phyloP scores from a whole-genome alignment of 2,888 invertebrate species.

The Blera fallax region DNA sequence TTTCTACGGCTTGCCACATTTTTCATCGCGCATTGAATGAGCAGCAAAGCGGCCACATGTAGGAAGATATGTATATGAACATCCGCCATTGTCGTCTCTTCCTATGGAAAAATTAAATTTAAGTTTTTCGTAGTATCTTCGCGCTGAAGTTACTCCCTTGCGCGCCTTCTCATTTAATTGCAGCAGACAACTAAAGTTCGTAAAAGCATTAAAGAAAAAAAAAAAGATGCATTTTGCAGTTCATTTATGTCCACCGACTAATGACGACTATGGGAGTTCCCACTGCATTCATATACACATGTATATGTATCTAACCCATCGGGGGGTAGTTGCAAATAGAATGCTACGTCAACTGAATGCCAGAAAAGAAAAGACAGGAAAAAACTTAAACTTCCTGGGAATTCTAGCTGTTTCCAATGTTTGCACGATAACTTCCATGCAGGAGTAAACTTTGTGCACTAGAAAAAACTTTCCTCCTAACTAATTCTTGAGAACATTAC shows the following conservation, averaged over 20 bases:
- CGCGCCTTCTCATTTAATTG: constrained; percentile 23
- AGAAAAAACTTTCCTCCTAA: constrained; percentile 41
- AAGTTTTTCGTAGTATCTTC: not conserved
- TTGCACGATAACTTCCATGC: constrained; percentile 46
- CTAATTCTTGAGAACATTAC: constrained; percentile 45
- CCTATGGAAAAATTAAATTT: constrained; percentile 18
- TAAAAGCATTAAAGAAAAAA: not conserved
- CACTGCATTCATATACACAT: not conserved
- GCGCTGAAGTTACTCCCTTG: not conserved
- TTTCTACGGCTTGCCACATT: constrained; percentile 22
- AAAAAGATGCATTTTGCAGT: constrained; percentile 25
- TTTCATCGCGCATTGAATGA: constrained; percentile 28
- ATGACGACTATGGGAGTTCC: constrained; percentile 10
- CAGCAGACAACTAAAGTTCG: constrained; percentile 8
- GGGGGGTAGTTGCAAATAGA: constrained; percentile 9
- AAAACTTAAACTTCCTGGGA: constrained; percentile 22
- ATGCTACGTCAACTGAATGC: constrained; percentile 1
- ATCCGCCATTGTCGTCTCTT: constrained; percentile 3
- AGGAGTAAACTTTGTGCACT: constrained; percentile 35
- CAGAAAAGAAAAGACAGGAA: not conserved
- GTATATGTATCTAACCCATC: not conserved
- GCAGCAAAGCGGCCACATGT: not conserved
- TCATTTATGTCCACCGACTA: constrained; percentile 46
- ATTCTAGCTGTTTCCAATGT: constrained; percentile 10
- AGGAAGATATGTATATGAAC: constrained; percentile 4